phyloP scores from a whole-genome alignment of 2,113 vertebrate genomes.

The Hoplias malabaricus region DNA sequence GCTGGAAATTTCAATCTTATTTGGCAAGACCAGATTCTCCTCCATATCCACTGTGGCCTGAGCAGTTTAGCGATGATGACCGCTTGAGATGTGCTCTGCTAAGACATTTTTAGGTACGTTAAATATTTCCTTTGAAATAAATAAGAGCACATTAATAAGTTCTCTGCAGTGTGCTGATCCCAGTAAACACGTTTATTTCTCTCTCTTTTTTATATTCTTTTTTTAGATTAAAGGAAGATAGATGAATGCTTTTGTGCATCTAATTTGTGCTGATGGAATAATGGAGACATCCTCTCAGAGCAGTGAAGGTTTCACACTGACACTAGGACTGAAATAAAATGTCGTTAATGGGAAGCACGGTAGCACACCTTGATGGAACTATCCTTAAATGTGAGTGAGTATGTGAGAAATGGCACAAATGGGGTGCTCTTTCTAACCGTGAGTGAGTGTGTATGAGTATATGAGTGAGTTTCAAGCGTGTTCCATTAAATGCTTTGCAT shows the following conservation, averaged over 20 bases:
- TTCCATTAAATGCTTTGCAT: too few species aligned
- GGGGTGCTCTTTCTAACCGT: too few species aligned
- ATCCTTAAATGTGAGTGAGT: too few species aligned
- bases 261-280: conserved; percentile 44
- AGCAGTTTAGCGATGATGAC: conserved; percentile 38
- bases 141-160: conserved; percentile 46
- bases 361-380: too few species aligned
- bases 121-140: conserved; percentile 52
- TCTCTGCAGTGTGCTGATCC: conserved; percentile 36
- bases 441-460: too few species aligned
- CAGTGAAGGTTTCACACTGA: neutral
- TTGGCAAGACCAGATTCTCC: conserved; percentile 1
- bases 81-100: conserved; percentile 19
- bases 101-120: conserved; percentile 11
- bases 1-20: neutral
- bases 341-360: too few species aligned
- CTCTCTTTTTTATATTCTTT: too few species aligned
- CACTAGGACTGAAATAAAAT: too few species aligned
- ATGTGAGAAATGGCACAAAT: too few species aligned
- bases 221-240: conserved; percentile 10
- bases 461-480: too few species aligned
- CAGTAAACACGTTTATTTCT: conserved; percentile 48
- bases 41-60: neutral
- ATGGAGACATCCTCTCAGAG: conserved; percentile 30
- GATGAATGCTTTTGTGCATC: conserved; percentile 40